Conservation (phyloP, 2,113 vertebrate species). For the Cathartes aura region DNA sequence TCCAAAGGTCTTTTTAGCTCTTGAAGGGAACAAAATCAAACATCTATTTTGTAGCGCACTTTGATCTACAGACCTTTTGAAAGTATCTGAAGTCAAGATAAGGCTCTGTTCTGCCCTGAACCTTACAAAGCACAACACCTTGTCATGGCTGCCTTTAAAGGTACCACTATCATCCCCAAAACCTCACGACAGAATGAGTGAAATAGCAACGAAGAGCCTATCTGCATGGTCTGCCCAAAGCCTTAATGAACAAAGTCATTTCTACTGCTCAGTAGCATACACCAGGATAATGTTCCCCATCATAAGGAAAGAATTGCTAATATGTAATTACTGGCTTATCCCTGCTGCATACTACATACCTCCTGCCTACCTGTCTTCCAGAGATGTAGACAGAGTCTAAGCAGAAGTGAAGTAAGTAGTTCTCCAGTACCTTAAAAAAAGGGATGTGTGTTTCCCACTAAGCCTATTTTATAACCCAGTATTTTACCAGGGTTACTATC, state of each 20-base stretch:
- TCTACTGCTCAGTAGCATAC: neutral
- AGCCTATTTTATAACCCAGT: neutral
- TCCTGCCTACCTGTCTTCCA: conserved; percentile 45
- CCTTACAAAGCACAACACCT: neutral
- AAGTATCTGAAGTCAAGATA: neutral
- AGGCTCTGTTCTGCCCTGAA: neutral
- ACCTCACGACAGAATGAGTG: neutral
- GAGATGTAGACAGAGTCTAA: neutral
- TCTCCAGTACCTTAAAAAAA: neutral
- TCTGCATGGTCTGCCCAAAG: neutral
- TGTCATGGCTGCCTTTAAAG: neutral
- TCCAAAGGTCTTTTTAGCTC: neutral
- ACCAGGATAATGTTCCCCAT: neutral
- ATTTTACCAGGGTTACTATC: neutral
- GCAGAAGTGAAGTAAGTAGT: neutral
- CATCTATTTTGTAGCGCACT: neutral
- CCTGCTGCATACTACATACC: neutral
- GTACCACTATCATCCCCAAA: neutral
- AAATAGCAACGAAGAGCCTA: neutral
- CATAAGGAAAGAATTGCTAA: conserved; percentile 56
- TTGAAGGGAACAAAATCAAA: neutral
- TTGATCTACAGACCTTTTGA: neutral
- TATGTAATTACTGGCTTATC: conserved; percentile 38
- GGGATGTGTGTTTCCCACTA: neutral
- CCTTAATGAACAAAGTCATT: neutral